Evolutionary conservation across 92 coral and sea anemone species (phyloP), one percentile per base, ranked within the genome.

Genomic region (Paragorgia papillata): DNA sequence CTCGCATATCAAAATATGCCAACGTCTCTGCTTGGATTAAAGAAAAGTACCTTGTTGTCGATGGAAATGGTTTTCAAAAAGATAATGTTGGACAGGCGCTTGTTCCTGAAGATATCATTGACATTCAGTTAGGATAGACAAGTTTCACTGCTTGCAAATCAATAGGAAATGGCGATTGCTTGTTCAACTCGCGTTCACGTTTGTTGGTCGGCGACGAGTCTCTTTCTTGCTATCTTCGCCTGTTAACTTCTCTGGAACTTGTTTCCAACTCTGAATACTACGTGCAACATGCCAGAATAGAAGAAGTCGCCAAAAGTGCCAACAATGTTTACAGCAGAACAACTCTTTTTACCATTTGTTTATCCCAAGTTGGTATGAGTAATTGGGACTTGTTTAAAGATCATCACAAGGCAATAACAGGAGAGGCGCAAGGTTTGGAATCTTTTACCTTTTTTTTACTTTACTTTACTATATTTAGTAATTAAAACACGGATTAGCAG

Each of bases 131-230:
- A 68, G 29, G 41, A 48, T 43, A 54, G 29, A 57, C n/a, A 51
- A 25, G 44, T 28, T 57, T 70, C 39, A 44, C 48, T 31, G 77
- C 77, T 8, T 70, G 17, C 40, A 54, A 70, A 48, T 48, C 50
- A 27, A 56, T 66, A 20, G 68, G 26, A 25, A 74, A 74, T 74
- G 80, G 80, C 3, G 80, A 74, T 19, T 74, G 80, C 35, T n/a
- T 74, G 32, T 39, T 17, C 37, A 74, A 74, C 27, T 18, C 80
- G 17, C 27, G 43, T n/a, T 74, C 80, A 27, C 41, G 49, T 74
- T 55, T 74, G 54, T 57, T 74, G 31, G 68, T 41, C 20, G 80
- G 80, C 10, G 51, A 74, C 31, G 68, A 74, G 24, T 74, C 73
- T 19, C 73, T 60, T 21, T 60, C 29, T 39, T 31, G 21, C 59